phyloP scores from a whole-genome alignment of 1,140 invertebrate genomes.

The Nebria ingens region DNA sequence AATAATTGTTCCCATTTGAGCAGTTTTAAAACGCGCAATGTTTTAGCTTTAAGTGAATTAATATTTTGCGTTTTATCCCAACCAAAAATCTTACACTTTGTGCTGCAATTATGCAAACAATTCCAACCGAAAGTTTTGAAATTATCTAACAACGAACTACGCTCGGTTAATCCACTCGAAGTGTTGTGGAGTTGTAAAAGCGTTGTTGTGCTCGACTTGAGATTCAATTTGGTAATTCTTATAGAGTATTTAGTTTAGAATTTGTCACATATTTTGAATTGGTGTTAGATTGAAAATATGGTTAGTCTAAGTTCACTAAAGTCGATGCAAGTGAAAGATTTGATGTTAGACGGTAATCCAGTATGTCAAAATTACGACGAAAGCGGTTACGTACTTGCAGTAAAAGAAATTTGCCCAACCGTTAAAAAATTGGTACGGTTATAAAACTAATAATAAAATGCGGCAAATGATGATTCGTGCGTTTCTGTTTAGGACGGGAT shows the following conservation, averaged over 20 bases:
- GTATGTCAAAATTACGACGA: conserved; percentile 64
- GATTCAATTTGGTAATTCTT: conserved; percentile 34
- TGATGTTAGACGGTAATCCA: conserved; percentile 70
- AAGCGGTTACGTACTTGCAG: conserved; percentile 57
- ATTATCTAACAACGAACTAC: conserved; percentile 36
- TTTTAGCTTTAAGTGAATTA: conserved; percentile 29
- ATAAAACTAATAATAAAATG: too few relatives aligned
- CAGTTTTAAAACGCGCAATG: too few relatives aligned
- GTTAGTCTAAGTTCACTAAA: conserved; percentile 56
- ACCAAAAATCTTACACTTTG: conserved; percentile 34
- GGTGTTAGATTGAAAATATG: conserved; percentile 51
- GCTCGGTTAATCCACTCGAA: conserved; percentile 32
- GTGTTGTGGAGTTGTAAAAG: conserved; percentile 25
- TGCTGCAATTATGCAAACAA: conserved; percentile 36
- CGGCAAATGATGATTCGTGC: too few relatives aligned
- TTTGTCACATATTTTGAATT: neutral
- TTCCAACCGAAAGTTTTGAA: conserved; percentile 31
- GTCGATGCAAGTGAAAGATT: conserved; percentile 55
- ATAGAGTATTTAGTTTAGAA: neutral
- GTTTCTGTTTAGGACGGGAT: conserved; percentile 69
- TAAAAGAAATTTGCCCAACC: conserved; percentile 22
- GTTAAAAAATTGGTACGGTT: conserved; percentile 25
- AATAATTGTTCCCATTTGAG: conserved; percentile 1
- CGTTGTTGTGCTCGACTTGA: conserved; percentile 35
- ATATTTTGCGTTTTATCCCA: conserved; percentile 40